Conservation (phyloP, 30 jellyfish, hydroid and myxozoan genomes). For the Rhopilema esculentum region DNA sequence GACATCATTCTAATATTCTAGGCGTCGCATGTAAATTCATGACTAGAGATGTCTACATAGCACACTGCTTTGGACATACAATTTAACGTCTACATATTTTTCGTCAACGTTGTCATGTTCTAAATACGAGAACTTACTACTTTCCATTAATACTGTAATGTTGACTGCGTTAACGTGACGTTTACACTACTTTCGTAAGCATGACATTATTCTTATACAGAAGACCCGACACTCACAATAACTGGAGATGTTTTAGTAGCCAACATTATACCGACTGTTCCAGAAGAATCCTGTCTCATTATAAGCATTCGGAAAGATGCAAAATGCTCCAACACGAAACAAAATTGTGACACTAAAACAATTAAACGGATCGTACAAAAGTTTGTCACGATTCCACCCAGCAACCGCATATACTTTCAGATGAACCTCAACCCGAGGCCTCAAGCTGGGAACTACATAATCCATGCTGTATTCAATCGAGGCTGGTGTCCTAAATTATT, state of each 20-base stretch:
- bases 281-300: conserved; percentile 45
- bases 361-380: not conserved
- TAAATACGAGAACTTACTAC: not conserved
- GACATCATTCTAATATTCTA: no score
- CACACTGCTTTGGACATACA: not conserved
- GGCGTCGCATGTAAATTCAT: no score
- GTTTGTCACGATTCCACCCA: conserved; percentile 21
- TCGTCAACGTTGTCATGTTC: not conserved
- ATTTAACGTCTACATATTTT: not conserved
- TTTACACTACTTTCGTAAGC: not conserved
- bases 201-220: conserved; percentile 11
- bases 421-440: conserved; percentile 48
- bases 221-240: conserved; percentile 11
- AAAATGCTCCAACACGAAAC: conserved; percentile 6
- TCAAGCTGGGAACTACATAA: conserved; percentile 24
- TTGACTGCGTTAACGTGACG: not conserved
- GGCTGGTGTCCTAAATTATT: conserved; percentile 60
- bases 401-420: conserved; percentile 41
- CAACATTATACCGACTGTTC: conserved; percentile 32
- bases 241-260: conserved; percentile 45
- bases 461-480: conserved; percentile 51
- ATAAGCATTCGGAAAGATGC: conserved; percentile 10
- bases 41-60: no score
- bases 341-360: conserved; percentile 19
- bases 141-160: not conserved